phyloP scores from a whole-genome alignment of 2,113 vertebrate genomes.

The Solenodon paradoxus region DNA sequence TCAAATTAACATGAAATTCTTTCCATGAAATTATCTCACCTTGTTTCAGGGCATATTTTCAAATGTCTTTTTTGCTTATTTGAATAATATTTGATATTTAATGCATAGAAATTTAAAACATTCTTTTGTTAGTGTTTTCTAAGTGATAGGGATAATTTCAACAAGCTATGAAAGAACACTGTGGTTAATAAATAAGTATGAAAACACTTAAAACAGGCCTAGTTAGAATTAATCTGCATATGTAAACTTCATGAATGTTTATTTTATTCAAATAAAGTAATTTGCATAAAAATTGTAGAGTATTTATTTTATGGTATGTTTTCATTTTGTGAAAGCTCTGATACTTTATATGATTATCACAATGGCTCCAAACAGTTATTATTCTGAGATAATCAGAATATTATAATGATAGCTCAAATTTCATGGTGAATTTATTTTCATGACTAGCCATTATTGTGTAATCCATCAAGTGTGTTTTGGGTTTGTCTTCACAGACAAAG shows the following conservation, averaged over 20 bases:
- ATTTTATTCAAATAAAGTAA: conserved; percentile 65
- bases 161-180: conserved; percentile 40
- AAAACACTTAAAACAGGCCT: conserved; percentile 72
- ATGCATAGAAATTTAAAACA: conserved; percentile 25
- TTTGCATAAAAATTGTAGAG: not conserved
- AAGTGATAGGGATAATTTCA: conserved; percentile 47
- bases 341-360: conserved; percentile 9
- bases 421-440: conserved; percentile 37
- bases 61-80: not conserved
- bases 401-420: not conserved
- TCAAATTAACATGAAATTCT: conserved; percentile 25
- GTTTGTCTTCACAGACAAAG: not conserved
- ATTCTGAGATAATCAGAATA: conserved; percentile 15
- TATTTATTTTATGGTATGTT: conserved; percentile 27
- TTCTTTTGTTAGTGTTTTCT: conserved; percentile 50
- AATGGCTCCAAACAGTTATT: conserved; percentile 22
- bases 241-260: conserved; percentile 52
- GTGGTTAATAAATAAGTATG: conserved; percentile 61
- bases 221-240: conserved; percentile 62
- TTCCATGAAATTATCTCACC: not conserved
- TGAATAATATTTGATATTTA: conserved; percentile 30
- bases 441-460: not conserved
- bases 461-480: not conserved
- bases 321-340: conserved; percentile 53
- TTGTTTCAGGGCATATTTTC: conserved; percentile 41